Evolutionary conservation across 2,113 vertebrate genomes (phyloP).

Genomic region (Erythrocercus mccallii): DNA sequence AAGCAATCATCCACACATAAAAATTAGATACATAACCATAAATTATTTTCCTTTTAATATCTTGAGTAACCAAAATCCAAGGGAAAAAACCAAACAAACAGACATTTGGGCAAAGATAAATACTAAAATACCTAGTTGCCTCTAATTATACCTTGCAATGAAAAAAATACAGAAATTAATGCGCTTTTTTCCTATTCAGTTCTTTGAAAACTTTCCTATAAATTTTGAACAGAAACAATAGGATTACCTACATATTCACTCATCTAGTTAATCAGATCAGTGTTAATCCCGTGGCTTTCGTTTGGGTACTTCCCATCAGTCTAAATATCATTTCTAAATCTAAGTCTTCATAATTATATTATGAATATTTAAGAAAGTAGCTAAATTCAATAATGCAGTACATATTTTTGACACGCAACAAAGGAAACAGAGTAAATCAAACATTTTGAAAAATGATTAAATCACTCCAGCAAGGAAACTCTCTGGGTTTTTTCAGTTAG

Average conservation of each 20-base stretch:
- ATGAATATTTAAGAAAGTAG: neutral
- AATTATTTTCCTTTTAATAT: neutral
- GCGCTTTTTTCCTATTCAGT: neutral
- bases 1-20: neutral
- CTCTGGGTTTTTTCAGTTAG: neutral
- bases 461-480: neutral
- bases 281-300: neutral
- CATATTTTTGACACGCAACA: neutral
- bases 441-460: neutral
- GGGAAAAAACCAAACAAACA: neutral
- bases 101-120: neutral
- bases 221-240: neutral
- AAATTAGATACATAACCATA: slow-evolving; percentile 12
- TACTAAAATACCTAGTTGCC: neutral
- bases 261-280: neutral
- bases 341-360: neutral
- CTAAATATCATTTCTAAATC: neutral
- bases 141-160: neutral
- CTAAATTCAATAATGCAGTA: neutral
- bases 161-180: neutral
- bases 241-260: neutral
- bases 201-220: neutral
- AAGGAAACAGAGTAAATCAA: neutral
- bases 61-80: neutral
- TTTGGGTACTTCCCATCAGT: neutral